phyloP scores from a whole-genome alignment of 2,797 vertebrate genomes.

The Tachyglossus aculeatus region DNA sequence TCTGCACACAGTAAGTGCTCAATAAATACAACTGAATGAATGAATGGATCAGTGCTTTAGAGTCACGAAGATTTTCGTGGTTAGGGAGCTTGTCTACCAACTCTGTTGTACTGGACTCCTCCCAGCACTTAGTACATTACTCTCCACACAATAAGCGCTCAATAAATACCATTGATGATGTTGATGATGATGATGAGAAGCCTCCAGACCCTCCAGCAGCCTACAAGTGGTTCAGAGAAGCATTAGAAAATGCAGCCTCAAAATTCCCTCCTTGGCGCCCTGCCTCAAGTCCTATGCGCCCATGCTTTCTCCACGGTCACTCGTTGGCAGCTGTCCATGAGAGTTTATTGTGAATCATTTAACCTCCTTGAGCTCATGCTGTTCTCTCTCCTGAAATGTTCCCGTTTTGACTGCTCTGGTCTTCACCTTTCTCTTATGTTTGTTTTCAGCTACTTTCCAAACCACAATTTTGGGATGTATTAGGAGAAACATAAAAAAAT shows the following conservation, averaged over 20 bases:
- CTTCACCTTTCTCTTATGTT: constrained; percentile 39
- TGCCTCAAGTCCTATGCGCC: neutral
- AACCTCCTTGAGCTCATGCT: accelerated
- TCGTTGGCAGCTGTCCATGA: neutral
- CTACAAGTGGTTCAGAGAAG: no score
- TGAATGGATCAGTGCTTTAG: no score
- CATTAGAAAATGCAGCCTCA: no score
- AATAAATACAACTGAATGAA: no score
- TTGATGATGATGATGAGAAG: neutral
- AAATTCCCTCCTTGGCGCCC: accelerated
- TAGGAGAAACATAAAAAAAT: constrained; percentile 62
- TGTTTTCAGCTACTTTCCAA: constrained; percentile 45
- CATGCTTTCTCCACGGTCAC: neutral
- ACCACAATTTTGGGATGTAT: constrained; percentile 57
- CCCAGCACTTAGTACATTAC: no score
- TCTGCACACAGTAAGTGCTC: no score
- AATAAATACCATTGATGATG: no score
- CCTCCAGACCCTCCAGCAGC: accelerated
- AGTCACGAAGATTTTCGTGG: no score
- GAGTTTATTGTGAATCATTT: neutral
- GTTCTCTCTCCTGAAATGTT: neutral
- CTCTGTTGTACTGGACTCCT: no score
- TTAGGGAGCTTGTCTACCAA: no score
- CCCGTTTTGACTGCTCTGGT: neutral
- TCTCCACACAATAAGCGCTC: no score